phyloP scores from a whole-genome alignment of 2,797 vertebrate genomes.

The Echiichthys vipera region DNA sequence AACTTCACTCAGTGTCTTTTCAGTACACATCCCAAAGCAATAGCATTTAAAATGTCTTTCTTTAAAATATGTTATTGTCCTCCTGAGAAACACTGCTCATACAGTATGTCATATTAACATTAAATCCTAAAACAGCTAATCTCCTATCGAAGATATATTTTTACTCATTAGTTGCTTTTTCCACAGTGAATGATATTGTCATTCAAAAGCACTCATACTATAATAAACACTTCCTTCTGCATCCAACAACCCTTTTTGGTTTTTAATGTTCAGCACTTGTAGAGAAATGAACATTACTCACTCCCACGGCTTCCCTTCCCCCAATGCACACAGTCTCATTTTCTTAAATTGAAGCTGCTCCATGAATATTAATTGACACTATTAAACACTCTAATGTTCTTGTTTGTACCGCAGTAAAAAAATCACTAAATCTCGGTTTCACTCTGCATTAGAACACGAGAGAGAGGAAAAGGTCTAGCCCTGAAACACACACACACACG shows the following conservation, averaged over 20 bases:
- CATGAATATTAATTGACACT: constrained; percentile 17
- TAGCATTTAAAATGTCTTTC: neutral
- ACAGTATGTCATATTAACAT: neutral
- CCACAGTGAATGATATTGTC: neutral
- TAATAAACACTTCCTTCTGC: constrained; percentile 8
- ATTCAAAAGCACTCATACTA: neutral
- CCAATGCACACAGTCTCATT: constrained; percentile 20
- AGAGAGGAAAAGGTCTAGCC: neutral
- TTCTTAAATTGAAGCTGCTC: constrained; percentile 16
- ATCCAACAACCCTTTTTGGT: constrained; percentile 6
- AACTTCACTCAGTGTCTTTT: neutral
- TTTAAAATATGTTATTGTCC: neutral
- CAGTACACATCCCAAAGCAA: neutral
- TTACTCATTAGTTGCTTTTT: constrained; percentile 1
- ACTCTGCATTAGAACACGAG: neutral
- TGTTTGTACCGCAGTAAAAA: constrained; percentile 33
- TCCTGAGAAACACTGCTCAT: neutral
- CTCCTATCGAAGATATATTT: neutral
- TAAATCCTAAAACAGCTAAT: neutral
- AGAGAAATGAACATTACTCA: constrained; percentile 27
- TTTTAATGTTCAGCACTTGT: constrained; percentile 10
- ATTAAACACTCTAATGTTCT: constrained; percentile 40
- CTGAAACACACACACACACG: neutral
- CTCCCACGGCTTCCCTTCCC: constrained; percentile 7
- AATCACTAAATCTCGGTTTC: neutral